Conservation (phyloP, 2,797 vertebrate genomes). For the Enteromius viviparus region DNA sequence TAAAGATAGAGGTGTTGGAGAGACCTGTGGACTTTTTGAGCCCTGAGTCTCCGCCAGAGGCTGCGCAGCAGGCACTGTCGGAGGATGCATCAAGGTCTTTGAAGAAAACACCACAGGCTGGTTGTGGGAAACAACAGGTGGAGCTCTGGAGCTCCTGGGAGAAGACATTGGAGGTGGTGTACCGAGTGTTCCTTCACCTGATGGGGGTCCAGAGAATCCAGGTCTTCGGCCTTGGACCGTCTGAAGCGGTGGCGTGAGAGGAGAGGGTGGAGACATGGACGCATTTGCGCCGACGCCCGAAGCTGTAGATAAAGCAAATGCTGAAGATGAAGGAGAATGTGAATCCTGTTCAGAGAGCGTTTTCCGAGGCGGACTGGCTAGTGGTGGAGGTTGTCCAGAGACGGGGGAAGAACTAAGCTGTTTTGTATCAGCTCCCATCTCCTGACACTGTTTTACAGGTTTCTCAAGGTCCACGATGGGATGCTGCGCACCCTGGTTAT, state of each 20-base stretch:
- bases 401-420: constrained; percentile 61
- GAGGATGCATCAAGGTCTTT: constrained; percentile 42
- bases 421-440: constrained; percentile 62
- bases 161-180: constrained; percentile 58
- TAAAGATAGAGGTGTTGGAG: constrained; percentile 53
- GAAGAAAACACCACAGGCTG: constrained; percentile 23
- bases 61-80: constrained; percentile 32
- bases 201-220: constrained; percentile 53
- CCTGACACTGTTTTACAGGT: constrained; percentile 61
- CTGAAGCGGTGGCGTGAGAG: constrained; percentile 63
- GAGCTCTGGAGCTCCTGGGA: constrained; percentile 46
- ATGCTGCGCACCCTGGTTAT: constrained; percentile 56
- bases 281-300: constrained; percentile 6
- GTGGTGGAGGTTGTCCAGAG: constrained; percentile 51
- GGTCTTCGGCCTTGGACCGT: constrained; percentile 65
- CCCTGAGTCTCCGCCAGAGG: constrained; percentile 26
- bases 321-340: constrained; percentile 29
- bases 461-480: constrained; percentile 61
- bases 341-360: constrained; percentile 18
- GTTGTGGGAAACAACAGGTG: constrained; percentile 40
- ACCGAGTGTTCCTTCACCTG: constrained; percentile 54
- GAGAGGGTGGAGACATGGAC: constrained; percentile 51
- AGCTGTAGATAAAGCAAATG: constrained; percentile 27
- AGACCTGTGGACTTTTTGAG: constrained; percentile 32
- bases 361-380: constrained; percentile 39